Evolutionary conservation across 2,113 vertebrate genomes (phyloP).

Genomic region (Coturnix japonica): DNA sequence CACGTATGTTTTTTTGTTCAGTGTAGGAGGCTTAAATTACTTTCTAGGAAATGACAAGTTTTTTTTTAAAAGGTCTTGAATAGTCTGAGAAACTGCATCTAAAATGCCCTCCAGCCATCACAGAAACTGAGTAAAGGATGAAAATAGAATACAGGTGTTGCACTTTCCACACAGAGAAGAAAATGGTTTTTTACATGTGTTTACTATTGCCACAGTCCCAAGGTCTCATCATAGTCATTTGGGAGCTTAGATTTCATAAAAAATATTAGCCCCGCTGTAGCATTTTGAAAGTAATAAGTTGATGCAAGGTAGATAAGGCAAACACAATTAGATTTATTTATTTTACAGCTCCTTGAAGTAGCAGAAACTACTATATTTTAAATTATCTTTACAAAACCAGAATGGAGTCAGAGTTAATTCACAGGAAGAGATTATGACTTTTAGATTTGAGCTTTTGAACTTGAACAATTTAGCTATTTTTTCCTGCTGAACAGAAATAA

Average conservation of each 20-base stretch:
- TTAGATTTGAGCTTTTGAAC: conserved; percentile 12
- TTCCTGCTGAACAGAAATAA: neutral
- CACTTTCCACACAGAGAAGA: neutral
- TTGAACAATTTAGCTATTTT: neutral
- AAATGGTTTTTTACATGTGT: neutral
- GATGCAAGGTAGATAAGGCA: neutral
- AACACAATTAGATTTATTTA: conserved; percentile 16
- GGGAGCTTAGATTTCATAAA: conserved; percentile 4
- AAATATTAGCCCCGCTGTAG: neutral
- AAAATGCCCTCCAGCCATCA: neutral
- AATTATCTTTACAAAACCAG: conserved; percentile 19
- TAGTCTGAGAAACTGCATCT: neutral
- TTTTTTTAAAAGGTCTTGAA: neutral
- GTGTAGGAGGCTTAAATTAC: conserved; percentile 24
- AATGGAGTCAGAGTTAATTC: neutral
- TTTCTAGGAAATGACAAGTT: conserved; percentile 20
- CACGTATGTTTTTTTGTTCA: conserved; percentile 21
- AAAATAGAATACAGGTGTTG: neutral
- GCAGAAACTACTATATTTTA: neutral
- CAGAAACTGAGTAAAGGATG: neutral
- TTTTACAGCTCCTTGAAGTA: conserved; percentile 1
- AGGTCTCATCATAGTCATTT: conserved; percentile 17
- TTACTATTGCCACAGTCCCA: neutral
- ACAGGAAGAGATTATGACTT: neutral
- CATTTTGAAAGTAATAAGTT: neutral